phyloP scores from a whole-genome alignment of 2,888 invertebrate genomes.

The Yponomeuta malinellus region DNA sequence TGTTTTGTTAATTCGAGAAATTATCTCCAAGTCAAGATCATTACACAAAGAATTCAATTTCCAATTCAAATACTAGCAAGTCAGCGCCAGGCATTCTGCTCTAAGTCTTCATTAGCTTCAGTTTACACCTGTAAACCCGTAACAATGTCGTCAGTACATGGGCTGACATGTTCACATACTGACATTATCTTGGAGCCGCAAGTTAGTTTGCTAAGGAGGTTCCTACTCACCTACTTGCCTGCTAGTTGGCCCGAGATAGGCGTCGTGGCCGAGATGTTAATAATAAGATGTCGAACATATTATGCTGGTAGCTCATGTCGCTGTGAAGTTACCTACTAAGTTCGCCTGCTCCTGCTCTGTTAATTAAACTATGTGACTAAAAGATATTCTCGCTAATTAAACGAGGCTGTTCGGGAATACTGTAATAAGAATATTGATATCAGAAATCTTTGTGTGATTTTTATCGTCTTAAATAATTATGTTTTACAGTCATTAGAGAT shows the following conservation, averaged over 20 bases:
- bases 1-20: background rate
- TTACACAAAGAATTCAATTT: background rate
- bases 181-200: background rate
- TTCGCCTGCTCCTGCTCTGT: background rate
- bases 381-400: too few species aligned
- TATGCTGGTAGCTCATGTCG: background rate
- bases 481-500: too few species aligned
- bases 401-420: too few species aligned
- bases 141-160: background rate
- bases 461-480: too few species aligned
- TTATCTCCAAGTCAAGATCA: too few species aligned
- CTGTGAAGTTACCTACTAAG: background rate
- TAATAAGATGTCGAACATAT: background rate
- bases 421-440: too few species aligned
- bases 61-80: background rate
- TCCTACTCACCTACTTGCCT: background rate
- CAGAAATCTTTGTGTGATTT: too few species aligned
- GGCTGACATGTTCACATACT: background rate
- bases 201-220: background rate
- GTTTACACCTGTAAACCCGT: background rate
- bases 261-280: background rate
- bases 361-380: background rate
- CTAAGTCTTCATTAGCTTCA: background rate
- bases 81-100: background rate
- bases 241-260: background rate